A percentile compares a stretch with the other conserved stretches of the same genome.
phyloP scores from a whole-genome alignment of 2,113 vertebrate species.

The Emydocephalus ijimae region DNA sequence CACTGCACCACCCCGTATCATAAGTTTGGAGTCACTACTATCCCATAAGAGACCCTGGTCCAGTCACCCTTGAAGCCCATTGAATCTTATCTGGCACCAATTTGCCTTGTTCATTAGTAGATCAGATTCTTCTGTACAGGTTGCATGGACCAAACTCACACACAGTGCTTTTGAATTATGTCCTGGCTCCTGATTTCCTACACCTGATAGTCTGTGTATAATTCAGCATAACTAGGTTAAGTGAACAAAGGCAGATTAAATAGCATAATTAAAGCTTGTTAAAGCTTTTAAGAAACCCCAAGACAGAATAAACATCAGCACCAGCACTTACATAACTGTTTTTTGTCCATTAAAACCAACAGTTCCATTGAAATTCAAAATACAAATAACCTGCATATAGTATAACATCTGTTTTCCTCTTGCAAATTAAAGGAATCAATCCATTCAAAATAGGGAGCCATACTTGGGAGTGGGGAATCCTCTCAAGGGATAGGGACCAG shows the following conservation, averaged over 20 bases:
- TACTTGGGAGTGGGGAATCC: neutral
- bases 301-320: neutral
- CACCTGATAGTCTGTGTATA: neutral
- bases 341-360: neutral
- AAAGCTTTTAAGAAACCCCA: neutral
- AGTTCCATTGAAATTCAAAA: neutral
- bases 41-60: neutral
- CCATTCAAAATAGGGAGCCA: neutral
- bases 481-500: neutral
- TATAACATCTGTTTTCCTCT: neutral
- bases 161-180: neutral
- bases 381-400: neutral
- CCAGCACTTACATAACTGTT: neutral
- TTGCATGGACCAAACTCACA: neutral
- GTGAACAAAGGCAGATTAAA: neutral
- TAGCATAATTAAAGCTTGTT: neutral
- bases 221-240: neutral
- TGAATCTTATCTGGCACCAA: neutral
- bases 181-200: neutral
- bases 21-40: neutral
- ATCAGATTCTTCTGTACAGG: neutral
- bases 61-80: neutral
- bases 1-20: neutral
- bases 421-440: neutral
- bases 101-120: neutral